A percentile compares a stretch with the other conserved stretches of the same genome.
Evolutionary conservation across 2,888 invertebrate genomes (phyloP).

Genomic region (Apamea monoglypha): DNA sequence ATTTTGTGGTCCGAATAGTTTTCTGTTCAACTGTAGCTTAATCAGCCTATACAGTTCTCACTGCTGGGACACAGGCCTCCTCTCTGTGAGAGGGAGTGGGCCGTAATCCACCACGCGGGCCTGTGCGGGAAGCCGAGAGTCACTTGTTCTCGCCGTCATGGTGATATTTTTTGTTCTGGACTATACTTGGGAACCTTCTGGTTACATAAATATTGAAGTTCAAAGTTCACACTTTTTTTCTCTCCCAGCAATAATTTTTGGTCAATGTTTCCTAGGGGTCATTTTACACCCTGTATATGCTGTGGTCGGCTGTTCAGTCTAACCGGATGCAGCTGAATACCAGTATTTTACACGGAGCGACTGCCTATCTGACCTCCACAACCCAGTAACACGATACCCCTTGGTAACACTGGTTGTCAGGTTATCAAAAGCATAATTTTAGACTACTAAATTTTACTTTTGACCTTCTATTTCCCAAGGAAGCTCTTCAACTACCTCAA

Average conservation of each 20-base stretch:
- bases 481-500: not conserved
- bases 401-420: not conserved
- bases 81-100: too few species aligned
- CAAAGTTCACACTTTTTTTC: too few species aligned
- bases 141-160: not conserved
- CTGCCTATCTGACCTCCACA: not conserved
- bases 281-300: not conserved
- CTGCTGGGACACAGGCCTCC: too few species aligned
- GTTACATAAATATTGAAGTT: too few species aligned
- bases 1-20: not conserved
- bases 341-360: not conserved
- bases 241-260: not conserved
- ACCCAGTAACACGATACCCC: not conserved
- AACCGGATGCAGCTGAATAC: not conserved
- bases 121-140: too few species aligned
- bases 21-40: not conserved
- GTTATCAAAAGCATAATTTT: not conserved
- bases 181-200: too few species aligned
- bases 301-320: not conserved
- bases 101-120: too few species aligned
- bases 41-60: too few species aligned
- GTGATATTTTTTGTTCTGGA: not conserved
- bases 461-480: not conserved
- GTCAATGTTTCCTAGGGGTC: not conserved
- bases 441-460: not conserved